Conservation (phyloP, 2,888 invertebrate species). For the Acrobasis repandana region DNA sequence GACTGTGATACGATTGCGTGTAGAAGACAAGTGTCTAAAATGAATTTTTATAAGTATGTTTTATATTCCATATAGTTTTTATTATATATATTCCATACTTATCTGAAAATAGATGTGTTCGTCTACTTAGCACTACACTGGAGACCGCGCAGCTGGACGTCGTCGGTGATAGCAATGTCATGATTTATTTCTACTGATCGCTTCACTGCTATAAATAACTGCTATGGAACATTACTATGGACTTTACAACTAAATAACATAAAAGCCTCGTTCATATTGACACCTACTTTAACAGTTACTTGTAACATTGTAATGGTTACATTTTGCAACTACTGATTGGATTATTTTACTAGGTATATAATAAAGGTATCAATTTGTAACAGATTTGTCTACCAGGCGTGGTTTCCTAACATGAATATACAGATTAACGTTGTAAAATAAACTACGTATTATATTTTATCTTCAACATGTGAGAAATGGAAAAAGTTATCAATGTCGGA, state of each 20-base stretch:
- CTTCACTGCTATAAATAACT: background rate
- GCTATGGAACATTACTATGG: slow-evolving; percentile 8
- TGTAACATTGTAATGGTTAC: slow-evolving; percentile 10
- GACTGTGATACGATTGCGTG: no score
- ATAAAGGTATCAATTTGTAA: slow-evolving; percentile 8
- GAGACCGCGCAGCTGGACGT: background rate
- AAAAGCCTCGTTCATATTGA: slow-evolving; percentile 17
- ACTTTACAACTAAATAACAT: slow-evolving; percentile 17
- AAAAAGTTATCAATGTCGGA: no score
- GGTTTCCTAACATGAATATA: background rate
- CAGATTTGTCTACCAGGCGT: background rate
- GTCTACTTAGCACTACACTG: background rate
- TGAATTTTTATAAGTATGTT: no score
- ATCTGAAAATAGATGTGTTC: background rate
- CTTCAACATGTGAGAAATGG: no score
- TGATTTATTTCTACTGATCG: background rate
- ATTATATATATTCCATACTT: no score
- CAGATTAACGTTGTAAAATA: background rate
- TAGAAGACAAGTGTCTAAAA: no score
- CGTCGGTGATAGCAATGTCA: background rate
- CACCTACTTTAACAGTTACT: slow-evolving; percentile 13
- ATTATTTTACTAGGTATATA: slow-evolving; percentile 21
- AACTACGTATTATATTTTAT: no score
- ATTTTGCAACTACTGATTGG: background rate
- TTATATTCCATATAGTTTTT: no score